Evolutionary conservation across 2,113 vertebrate genomes (phyloP).

Genomic region (Odontesthes bonariensis): DNA sequence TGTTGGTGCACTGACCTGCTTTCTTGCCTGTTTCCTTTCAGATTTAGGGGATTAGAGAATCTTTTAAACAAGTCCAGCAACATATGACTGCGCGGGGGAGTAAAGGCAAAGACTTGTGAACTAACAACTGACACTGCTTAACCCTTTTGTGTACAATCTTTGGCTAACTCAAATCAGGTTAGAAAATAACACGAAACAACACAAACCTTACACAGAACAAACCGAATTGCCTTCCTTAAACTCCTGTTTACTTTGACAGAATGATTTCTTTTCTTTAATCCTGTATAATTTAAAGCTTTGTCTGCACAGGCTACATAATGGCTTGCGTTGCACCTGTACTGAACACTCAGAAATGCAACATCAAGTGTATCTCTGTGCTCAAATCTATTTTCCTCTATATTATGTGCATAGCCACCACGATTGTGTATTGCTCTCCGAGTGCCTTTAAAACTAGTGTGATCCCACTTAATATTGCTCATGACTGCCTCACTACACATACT

Average conservation of each 20-base stretch:
- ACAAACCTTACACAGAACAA: conserved; percentile 3
- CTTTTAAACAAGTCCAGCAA: conserved; percentile 70
- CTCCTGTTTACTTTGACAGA: background rate
- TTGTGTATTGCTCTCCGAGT: background rate
- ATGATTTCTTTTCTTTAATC: conserved; percentile 24
- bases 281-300: conserved; percentile 12
- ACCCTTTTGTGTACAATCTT: conserved; percentile 12
- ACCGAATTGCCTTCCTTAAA: conserved; percentile 2
- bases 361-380: background rate
- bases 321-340: background rate
- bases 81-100: conserved; percentile 65
- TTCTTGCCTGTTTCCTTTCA: conserved; percentile 72
- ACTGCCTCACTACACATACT: background rate
- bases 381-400: background rate
- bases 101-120: conserved; percentile 52
- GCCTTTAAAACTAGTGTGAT: conserved; percentile 10
- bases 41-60: conserved; percentile 81
- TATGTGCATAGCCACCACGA: background rate
- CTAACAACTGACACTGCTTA: conserved; percentile 32
- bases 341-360: background rate
- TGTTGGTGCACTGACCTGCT: conserved; percentile 56
- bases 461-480: background rate
- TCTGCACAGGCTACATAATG: background rate
- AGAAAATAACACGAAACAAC: conserved; percentile 33
- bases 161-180: conserved; percentile 48